Evolutionary conservation across 2,113 vertebrate genomes (phyloP).

Genomic region (Amblyopsis rosae): DNA sequence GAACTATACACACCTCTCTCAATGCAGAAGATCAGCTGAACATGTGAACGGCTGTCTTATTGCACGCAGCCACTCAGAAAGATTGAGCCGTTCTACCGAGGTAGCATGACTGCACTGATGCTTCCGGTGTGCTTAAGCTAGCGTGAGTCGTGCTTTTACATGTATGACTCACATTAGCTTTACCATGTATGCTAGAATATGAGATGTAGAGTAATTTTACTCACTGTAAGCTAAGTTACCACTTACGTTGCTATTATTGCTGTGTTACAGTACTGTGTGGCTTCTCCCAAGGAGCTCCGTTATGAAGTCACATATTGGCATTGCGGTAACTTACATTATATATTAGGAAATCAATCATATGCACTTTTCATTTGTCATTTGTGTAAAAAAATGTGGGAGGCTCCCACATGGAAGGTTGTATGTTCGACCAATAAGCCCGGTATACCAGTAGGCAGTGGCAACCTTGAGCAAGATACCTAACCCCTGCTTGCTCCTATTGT

Average conservation of each 20-base stretch:
- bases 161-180: no score
- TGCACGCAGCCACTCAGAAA: conserved; percentile 54
- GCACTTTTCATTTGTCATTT: no score
- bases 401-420: conserved; percentile 2
- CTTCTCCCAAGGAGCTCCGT: no score
- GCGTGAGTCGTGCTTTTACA: no score
- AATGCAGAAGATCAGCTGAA: conserved; percentile 63
- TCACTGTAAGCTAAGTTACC: background rate
- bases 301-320: no score
- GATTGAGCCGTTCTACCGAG: conserved; percentile 37
- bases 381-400: no score
- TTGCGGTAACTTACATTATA: no score
- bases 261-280: no score
- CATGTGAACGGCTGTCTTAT: conserved; percentile 59
- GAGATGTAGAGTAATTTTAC: background rate
- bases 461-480: background rate
- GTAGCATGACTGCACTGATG: background rate
- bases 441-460: no score
- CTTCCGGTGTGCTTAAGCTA: background rate
- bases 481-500: conserved; percentile 10
- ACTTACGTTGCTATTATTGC: no score
- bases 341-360: no score
- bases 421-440: background rate
- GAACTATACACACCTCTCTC: conserved; percentile 64
- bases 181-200: no score